Conservation (phyloP, 2,888 invertebrate genomes). For the Heliconius hortense region DNA sequence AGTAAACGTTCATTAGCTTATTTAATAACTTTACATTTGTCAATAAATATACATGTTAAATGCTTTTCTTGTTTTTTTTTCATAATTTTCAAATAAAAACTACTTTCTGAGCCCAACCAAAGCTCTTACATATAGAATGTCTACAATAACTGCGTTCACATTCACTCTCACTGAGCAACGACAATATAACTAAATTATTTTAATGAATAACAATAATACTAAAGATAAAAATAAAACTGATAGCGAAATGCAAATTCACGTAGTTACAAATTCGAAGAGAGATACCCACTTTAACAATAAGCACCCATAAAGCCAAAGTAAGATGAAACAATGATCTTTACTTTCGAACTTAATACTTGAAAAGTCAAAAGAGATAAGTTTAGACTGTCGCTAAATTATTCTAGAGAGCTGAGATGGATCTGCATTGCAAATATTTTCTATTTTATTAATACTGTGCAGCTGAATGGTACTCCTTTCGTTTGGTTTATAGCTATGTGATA, state of each 20-base stretch:
- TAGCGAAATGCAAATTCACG: neutral
- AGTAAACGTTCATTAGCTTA: no score
- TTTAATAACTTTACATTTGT: no score
- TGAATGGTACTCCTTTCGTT: conserved; percentile 61
- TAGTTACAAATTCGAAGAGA: conserved; percentile 8
- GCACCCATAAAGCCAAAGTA: conserved; percentile 17
- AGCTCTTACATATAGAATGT: no score
- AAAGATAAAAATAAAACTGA: neutral
- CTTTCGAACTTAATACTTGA: conserved; percentile 25
- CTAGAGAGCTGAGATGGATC: conserved; percentile 56
- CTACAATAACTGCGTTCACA: no score
- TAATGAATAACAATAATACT: no score
- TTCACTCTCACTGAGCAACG: no score
- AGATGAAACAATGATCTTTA: conserved; percentile 22
- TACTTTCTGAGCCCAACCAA: no score
- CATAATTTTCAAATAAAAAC: no score
- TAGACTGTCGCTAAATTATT: conserved; percentile 53
- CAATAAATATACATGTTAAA: no score
- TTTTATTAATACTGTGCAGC: conserved; percentile 73
- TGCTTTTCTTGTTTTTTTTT: no score
- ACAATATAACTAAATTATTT: no score
- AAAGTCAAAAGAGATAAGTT: conserved; percentile 34
- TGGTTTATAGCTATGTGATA: conserved; percentile 3
- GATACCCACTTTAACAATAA: conserved; percentile 12
- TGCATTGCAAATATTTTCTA: conserved; percentile 73